Base-by-base conservation (phyloP, 1,140 invertebrate genomes). In the Anthonomus grandis region DNA sequence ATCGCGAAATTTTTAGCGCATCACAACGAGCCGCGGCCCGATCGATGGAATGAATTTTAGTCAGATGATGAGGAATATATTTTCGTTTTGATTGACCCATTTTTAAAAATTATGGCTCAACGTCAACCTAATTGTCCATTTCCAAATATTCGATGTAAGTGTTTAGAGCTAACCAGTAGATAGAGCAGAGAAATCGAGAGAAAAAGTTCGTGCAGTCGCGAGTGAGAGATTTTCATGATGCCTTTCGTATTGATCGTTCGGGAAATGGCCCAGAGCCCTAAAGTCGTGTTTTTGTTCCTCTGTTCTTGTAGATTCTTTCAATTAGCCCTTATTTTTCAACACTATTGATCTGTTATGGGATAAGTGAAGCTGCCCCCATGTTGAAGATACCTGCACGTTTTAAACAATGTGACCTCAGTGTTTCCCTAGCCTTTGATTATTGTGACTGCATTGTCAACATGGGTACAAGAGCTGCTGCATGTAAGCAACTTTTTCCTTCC, bases 401-500 rank as follows among this genome's bases (percentile, higher is more conserved):
- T 68, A 74, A 74, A 71, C 72, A 74, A 74, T 72, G 70, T 72
- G 72, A 74, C 67, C 70, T 74, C 64, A 71, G 72, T 74, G 70
- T 74, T 70, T 72, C 72, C 70, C 69, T 74, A 68, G 70, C 72
- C 62, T 74, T 72, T 72, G 70, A 74, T 74, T 74, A 74, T 72
- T 74, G 72, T 74, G 72, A 74, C 70, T 74, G 72, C 70, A 72
- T 72, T 70, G 70, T 74, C 77, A 85, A 85, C 76, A 85, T 85
- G 83, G 83, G 83, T 76, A 85, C 83, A 65, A 78, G 83, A 75
- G 83, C 83, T 73, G 83, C 83, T 75, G 83, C 83, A 76, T 85
- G 83, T 85, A 78, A 85, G 83, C 79, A 72, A 72, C 50, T 64
- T 65, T 64, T 67, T 58, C 22, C 22, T 59, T 47, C 39, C 55